Base-by-base conservation (phyloP, 2,113 vertebrate species). In the Nestor notabilis region DNA sequence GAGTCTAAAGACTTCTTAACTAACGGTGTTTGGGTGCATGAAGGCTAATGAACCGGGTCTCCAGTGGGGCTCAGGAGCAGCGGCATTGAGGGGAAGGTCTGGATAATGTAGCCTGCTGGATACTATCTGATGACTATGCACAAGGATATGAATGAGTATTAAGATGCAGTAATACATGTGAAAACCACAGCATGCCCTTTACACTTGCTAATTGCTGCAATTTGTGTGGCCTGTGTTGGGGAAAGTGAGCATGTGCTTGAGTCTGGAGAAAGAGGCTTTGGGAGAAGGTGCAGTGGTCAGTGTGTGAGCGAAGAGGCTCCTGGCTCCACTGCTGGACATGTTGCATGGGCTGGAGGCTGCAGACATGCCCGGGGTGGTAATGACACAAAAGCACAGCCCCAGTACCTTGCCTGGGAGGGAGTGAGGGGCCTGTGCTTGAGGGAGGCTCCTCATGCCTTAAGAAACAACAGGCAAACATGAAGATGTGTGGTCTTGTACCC, bases 141-240 rank as follows among this genome's bases (percentile, higher is more conserved):
- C 74, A 47, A 71, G 74, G 81, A 23, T 75, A 91, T 35, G 80
- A 89, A 84, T 63, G 83, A 91, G 43, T 90, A 71, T 43, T 87
- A 55, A 68, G 87, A 75, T 60, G 52, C 65, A 91, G 60, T 82
- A 92, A 79, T 79, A 81, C 19, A 56, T 63, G 58, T 1, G 5
- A 88, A 96, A 96, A 64, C 88, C 82, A 83, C 93, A 84, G 72
- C 69, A 7, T 95, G 87, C 65, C 77, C 91, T 96, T 94, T 84
- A 68, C 87, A 47, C 91, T 89, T 89, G 50, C 83, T 94, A 92
- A 96, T 96, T 95, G 87, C 89, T 87, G 66, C 87, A 94, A 87
- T 95, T 91, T 92, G 77, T 96, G 91, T 89, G 95, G 80, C 88
- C 64, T 71, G 53, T 1, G 1, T 7, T 84, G 72, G 74, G 41